phyloP scores from a whole-genome alignment of 2,113 vertebrate genomes.

The Lates calcarifer region DNA sequence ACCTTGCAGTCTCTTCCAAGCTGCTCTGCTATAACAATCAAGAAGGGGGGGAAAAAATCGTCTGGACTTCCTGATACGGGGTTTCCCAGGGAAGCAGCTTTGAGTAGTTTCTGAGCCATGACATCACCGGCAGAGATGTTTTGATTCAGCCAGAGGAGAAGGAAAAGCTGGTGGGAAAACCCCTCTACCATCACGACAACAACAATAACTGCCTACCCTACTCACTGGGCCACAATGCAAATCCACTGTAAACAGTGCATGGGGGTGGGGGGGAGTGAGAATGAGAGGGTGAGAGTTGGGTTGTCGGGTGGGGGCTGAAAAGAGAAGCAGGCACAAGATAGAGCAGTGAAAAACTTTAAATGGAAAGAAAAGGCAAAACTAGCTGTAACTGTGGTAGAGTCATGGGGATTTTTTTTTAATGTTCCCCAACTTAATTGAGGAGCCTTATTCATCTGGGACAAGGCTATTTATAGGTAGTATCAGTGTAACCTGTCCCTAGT shows the following conservation, averaged over 20 bases:
- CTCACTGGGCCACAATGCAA: conserved; percentile 65
- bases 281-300: neutral
- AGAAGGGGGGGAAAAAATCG: conserved; percentile 24
- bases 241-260: conserved; percentile 65
- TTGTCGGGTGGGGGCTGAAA: neutral
- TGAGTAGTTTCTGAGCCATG: conserved; percentile 76
- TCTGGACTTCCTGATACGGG: conserved; percentile 77
- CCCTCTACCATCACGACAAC: conserved; percentile 55
- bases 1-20: conserved; percentile 44
- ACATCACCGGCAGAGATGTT: conserved; percentile 79
- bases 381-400: neutral
- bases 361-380: conserved; percentile 9
- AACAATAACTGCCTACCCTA: conserved; percentile 58
- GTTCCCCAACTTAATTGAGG: neutral
- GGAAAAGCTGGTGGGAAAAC: conserved; percentile 73
- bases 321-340: conserved; percentile 35
- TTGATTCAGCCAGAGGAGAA: conserved; percentile 65
- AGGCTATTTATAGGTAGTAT: conserved; percentile 29
- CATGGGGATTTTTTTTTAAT: conserved; percentile 39
- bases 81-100: conserved; percentile 79
- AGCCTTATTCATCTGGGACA: conserved; percentile 20
- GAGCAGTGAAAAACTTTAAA: conserved; percentile 19
- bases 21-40: conserved; percentile 77
- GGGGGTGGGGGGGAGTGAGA: neutral
- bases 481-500: conserved; percentile 1